Conservation (phyloP, 2,888 invertebrate species). For the Andrena bicolor region DNA sequence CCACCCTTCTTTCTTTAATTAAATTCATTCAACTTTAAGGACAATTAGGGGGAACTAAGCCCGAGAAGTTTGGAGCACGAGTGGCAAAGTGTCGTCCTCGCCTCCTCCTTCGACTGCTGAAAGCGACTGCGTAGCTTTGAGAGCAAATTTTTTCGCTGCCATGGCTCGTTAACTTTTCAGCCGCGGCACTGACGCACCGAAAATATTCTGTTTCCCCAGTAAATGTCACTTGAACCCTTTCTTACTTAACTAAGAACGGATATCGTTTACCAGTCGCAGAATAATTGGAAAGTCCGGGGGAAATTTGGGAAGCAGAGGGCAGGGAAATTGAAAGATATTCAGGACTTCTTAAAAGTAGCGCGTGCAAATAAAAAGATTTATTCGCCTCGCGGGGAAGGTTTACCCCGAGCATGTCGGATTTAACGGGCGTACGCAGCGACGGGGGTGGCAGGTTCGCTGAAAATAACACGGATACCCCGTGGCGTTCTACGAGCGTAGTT, state of each 20-base stretch:
- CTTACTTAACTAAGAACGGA: neutral
- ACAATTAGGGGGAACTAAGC: slow-evolving; percentile 24
- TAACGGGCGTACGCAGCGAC: slow-evolving; percentile 7
- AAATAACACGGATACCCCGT: slow-evolving; percentile 66
- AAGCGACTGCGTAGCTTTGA: neutral
- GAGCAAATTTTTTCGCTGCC: slow-evolving; percentile 20
- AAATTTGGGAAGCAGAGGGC: neutral
- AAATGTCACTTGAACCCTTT: neutral
- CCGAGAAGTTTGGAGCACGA: slow-evolving; percentile 4
- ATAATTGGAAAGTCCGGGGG: neutral
- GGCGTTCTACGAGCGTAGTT: slow-evolving; percentile 59
- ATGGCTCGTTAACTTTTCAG: neutral
- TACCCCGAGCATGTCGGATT: slow-evolving; percentile 11
- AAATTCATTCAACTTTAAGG: slow-evolving; percentile 41
- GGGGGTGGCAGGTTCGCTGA: slow-evolving; percentile 39
- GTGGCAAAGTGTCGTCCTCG: slow-evolving; percentile 20
- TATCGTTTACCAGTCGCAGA: neutral
- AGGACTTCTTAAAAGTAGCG: slow-evolving; percentile 27
- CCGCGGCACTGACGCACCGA: too few species aligned
- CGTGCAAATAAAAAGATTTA: slow-evolving; percentile 38
- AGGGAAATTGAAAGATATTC: slow-evolving; percentile 26
- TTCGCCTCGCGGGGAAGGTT: slow-evolving; percentile 29
- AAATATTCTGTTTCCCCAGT: neutral
- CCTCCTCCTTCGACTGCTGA: too few species aligned
- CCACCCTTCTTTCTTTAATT: slow-evolving; percentile 36